Conservation (phyloP, 2,888 invertebrate species). For the Cephus pygmeus region DNA sequence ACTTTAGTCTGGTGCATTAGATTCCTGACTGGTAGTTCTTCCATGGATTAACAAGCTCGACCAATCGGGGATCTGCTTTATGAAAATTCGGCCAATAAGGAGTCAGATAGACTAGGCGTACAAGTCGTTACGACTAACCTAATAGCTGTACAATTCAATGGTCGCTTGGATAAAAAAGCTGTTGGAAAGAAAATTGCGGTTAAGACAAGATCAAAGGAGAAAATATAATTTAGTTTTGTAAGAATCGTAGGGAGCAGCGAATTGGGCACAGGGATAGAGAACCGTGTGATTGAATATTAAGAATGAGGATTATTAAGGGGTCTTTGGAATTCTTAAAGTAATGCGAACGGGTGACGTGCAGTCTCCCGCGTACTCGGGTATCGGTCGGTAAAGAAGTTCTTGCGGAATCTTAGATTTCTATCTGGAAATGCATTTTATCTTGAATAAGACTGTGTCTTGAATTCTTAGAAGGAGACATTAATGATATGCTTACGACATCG, state of each 20-base stretch:
- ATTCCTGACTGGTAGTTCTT: no score
- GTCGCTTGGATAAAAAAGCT: neutral
- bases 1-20: no score
- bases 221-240: neutral
- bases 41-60: no score
- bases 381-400: conserved; percentile 2
- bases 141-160: neutral
- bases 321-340: neutral
- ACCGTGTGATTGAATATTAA: neutral
- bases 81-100: no score
- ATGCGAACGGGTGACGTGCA: neutral
- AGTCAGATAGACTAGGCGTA: no score
- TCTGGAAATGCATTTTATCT: neutral
- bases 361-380: neutral
- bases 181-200: neutral
- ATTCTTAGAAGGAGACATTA: neutral
- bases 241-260: neutral
- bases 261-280: neutral
- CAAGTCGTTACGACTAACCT: no score
- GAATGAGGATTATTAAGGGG: neutral
- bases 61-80: no score
- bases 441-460: neutral
- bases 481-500: neutral
- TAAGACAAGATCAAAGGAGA: neutral
- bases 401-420: neutral